These are phyloP conservation scores for Seriola rivoliana DNA, from an alignment of 2,113 vertebrate genomes.

Conservation along the genomic window DNA sequence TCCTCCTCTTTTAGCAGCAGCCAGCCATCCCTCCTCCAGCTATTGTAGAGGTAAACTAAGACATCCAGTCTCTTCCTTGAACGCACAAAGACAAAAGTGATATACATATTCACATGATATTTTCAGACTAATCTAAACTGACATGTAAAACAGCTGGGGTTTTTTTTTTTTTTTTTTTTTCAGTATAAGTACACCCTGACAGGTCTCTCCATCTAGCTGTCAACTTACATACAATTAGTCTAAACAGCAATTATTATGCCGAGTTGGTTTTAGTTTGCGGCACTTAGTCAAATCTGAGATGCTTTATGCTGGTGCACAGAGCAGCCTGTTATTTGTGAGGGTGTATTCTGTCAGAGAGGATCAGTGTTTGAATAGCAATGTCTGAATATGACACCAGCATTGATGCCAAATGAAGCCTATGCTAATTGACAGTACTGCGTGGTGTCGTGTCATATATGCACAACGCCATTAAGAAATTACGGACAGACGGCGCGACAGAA, in stretches of 20 bases:
- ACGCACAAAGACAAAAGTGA: neutral
- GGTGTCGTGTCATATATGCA: slow-evolving; percentile 11
- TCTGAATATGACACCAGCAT: slow-evolving; percentile 13
- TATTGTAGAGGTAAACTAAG: too few relatives aligned
- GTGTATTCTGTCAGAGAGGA: slow-evolving; percentile 34
- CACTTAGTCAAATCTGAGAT: slow-evolving; percentile 39
- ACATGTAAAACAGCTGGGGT: neutral
- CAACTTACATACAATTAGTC: slow-evolving; percentile 26
- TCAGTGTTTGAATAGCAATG: slow-evolving; percentile 12
- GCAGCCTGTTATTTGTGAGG: slow-evolving; percentile 7
- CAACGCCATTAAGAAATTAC: slow-evolving; percentile 8
- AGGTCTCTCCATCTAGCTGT: slow-evolving; percentile 18
- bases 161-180: neutral
- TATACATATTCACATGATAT: neutral
- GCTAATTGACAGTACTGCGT: slow-evolving; percentile 6
- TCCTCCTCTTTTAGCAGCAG: too few relatives aligned
- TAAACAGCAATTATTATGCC: slow-evolving; percentile 39
- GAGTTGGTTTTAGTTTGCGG: slow-evolving; percentile 43
- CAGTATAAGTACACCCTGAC: neutral
- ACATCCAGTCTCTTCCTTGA: too few relatives aligned
- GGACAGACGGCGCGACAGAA: slow-evolving; percentile 47
- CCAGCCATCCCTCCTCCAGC: neutral
- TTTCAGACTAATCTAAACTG: neutral
- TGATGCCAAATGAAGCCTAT: slow-evolving; percentile 31
- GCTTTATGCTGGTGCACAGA: slow-evolving; percentile 20